phyloP scores from a whole-genome alignment of 2,888 invertebrate genomes.

The Drosophila kambysellisi region DNA sequence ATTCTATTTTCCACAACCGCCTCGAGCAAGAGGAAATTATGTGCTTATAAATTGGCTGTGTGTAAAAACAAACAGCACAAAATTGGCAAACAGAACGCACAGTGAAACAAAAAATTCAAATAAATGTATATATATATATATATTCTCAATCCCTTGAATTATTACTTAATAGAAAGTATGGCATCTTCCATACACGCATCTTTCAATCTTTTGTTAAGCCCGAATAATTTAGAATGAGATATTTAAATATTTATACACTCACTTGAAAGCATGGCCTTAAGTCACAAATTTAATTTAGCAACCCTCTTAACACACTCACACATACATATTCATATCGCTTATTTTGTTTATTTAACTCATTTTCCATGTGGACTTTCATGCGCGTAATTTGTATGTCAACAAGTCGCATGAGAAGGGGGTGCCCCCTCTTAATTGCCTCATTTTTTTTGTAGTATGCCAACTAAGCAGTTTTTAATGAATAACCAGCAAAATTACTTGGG shows the following conservation, averaged over 20 bases:
- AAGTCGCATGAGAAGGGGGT: slow-evolving; percentile 39
- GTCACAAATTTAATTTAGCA: slow-evolving; percentile 61
- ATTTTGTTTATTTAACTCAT: slow-evolving; percentile 68
- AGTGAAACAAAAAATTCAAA: neutral
- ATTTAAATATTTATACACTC: neutral
- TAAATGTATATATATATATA: neutral
- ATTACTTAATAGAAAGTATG: neutral
- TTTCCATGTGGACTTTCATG: slow-evolving; percentile 73
- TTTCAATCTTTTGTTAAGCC: neutral
- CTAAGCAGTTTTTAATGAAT: slow-evolving; percentile 77
- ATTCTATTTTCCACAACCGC: slow-evolving; percentile 19
- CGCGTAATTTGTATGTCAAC: slow-evolving; percentile 78
- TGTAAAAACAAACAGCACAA: slow-evolving; percentile 16
- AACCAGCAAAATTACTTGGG: slow-evolving; percentile 58
- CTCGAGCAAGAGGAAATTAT: slow-evolving; percentile 12
- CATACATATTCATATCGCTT: slow-evolving; percentile 34
- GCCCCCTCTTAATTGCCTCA: neutral
- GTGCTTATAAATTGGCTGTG: neutral
- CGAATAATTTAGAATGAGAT: neutral
- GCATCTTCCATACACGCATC: neutral
- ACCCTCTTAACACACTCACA: neutral
- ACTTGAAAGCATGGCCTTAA: slow-evolving; percentile 27
- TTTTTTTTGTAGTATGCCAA: slow-evolving; percentile 52
- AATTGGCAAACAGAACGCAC: slow-evolving; percentile 1
- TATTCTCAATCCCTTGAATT: neutral